phyloP scores from a whole-genome alignment of 2,797 vertebrate genomes.

The Taeniopygia guttata region DNA sequence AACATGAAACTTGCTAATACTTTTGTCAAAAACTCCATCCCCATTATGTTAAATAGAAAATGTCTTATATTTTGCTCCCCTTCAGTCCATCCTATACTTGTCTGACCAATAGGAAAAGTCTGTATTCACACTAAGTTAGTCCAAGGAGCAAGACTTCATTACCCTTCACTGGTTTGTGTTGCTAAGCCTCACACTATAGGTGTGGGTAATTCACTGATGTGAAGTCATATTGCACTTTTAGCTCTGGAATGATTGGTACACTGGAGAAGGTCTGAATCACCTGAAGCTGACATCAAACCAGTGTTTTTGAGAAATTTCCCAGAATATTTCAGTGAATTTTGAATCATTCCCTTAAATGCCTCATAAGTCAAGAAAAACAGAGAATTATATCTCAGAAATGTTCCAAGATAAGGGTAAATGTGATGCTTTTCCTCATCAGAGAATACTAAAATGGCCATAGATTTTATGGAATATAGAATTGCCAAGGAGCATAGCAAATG shows the following conservation, averaged over 20 bases:
- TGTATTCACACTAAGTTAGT: background rate
- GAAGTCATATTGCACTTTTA: background rate
- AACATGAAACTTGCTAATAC: background rate
- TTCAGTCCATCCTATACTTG: background rate
- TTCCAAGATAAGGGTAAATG: background rate
- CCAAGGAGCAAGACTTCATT: background rate
- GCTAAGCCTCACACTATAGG: background rate
- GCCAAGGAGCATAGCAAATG: background rate
- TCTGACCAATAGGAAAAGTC: background rate
- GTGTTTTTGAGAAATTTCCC: background rate
- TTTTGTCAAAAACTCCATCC: background rate
- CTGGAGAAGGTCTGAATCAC: background rate
- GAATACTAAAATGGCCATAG: background rate
- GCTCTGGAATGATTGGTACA: background rate
- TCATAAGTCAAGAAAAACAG: background rate
- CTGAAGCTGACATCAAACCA: background rate
- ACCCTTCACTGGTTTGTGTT: background rate
- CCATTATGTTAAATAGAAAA: background rate
- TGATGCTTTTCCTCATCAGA: background rate
- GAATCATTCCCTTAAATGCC: background rate
- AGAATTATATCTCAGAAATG: background rate
- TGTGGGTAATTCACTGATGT: background rate
- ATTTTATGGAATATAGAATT: background rate
- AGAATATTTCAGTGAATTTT: background rate
- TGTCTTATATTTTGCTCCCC: background rate